These are phyloP conservation scores for Stenurella melanura DNA, from an alignment of 2,888 invertebrate species.

Conservation along the genomic window DNA sequence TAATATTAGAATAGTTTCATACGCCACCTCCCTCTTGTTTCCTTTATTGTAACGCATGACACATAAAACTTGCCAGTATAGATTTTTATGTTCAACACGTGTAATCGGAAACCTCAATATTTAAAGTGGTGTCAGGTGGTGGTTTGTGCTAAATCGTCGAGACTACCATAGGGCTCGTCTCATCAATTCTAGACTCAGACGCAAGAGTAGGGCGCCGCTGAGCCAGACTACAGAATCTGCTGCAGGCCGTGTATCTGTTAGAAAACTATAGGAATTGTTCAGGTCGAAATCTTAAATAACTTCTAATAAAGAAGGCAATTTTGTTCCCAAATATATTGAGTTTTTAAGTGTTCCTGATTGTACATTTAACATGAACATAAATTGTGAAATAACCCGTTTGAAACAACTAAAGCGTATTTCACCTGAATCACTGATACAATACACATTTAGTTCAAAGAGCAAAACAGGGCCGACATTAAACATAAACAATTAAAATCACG, in stretches of 20 bases:
- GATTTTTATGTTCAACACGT: constrained; percentile 11
- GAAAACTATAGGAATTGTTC: constrained; percentile 17
- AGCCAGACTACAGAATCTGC: constrained; percentile 20
- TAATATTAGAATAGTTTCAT: background rate
- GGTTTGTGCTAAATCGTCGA: constrained; percentile 18
- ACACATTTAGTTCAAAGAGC: too few species aligned
- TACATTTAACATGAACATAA: too few species aligned
- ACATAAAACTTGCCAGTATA: constrained; percentile 8
- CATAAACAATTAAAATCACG: too few species aligned
- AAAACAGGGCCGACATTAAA: too few species aligned
- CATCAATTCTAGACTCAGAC: constrained; percentile 22
- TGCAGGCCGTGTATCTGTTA: constrained; percentile 15
- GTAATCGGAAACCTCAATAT: constrained; percentile 23
- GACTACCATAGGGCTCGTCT: constrained; percentile 19
- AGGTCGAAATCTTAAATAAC: background rate
- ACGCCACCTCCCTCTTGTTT: background rate
- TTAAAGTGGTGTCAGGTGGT: constrained; percentile 30
- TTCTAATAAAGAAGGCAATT: constrained; percentile 6
- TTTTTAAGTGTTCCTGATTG: too few species aligned
- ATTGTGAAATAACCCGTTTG: too few species aligned
- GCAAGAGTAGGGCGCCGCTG: background rate
- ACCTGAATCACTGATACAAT: too few species aligned
- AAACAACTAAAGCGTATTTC: too few species aligned
- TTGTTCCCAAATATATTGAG: too few species aligned
- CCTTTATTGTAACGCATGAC: background rate